Evolutionary conservation across 2,797 vertebrate species (phyloP).

Genomic region (Taeniopygia guttata): DNA sequence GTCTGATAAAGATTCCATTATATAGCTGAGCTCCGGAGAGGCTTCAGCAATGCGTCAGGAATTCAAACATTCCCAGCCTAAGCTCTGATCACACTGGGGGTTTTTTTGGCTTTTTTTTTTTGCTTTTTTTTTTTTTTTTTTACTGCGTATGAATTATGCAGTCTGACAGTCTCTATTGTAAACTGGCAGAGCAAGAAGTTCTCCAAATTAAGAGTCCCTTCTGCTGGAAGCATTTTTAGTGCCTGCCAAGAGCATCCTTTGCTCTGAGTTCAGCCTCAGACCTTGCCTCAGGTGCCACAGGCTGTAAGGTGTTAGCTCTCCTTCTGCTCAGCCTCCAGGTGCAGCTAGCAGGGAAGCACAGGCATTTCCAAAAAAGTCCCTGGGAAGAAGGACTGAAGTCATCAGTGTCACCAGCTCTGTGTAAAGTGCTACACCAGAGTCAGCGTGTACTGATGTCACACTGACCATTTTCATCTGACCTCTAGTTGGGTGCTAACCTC

Average conservation of each 20-base stretch:
- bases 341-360: not conserved
- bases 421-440: not conserved
- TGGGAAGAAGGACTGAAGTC: not conserved
- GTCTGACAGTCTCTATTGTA: not conserved
- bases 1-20: constrained; percentile 65
- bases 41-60: constrained; percentile 2
- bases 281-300: not conserved
- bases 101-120: not conserved
- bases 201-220: constrained; percentile 39
- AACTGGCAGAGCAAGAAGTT: not conserved
- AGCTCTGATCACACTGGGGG: not conserved
- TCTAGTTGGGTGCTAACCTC: not conserved
- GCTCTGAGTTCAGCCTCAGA: not conserved
- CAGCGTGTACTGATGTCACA: not conserved
- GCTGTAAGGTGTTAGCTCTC: not conserved
- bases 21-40: constrained; percentile 28
- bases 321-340: not conserved
- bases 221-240: not conserved
- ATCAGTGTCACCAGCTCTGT: not conserved
- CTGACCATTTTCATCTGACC: not conserved
- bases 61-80: constrained; percentile 45
- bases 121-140: not conserved
- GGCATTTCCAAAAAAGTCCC: not conserved
- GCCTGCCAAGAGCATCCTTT: not conserved
- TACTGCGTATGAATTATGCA: constrained; percentile 20